Conservation (phyloP, 2,797 vertebrate species). For the Chaetophractus vellerosus region DNA sequence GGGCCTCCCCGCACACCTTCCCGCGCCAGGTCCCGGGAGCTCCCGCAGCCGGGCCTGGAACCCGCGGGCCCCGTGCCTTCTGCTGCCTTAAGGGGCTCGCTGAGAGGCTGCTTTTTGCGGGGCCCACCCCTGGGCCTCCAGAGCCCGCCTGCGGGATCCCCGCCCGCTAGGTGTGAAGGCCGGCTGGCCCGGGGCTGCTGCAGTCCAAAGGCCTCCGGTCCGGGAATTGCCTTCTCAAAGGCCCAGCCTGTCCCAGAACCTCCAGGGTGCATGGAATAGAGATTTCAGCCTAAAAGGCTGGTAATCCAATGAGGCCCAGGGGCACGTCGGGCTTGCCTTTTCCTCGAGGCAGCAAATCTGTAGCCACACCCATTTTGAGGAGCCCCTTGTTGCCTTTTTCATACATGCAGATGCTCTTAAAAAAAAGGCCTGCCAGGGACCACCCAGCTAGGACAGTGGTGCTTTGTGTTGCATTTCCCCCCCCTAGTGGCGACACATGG, state of each 20-base stretch:
- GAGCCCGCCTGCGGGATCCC: not conserved
- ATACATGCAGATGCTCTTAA: not conserved
- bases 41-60: no score
- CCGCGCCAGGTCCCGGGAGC: no score
- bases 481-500: slow-evolving; percentile 67
- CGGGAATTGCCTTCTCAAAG: not conserved
- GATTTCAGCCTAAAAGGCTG: not conserved
- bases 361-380: not conserved
- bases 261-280: not conserved
- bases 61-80: no score
- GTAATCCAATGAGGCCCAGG: not conserved
- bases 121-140: not conserved
- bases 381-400: not conserved
- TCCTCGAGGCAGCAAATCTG: not conserved
- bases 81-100: no score
- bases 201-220: not conserved
- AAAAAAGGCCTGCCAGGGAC: not conserved
- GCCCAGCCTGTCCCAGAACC: not conserved
- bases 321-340: not conserved
- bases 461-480: slow-evolving; percentile 7
- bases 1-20: no score
- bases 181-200: not conserved
- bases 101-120: not conserved
- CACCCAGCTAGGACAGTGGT: fast-evolving
- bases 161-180: not conserved